Evolutionary conservation across 2,113 vertebrate genomes (phyloP).

Genomic region (Macroglossus sobrinus): DNA sequence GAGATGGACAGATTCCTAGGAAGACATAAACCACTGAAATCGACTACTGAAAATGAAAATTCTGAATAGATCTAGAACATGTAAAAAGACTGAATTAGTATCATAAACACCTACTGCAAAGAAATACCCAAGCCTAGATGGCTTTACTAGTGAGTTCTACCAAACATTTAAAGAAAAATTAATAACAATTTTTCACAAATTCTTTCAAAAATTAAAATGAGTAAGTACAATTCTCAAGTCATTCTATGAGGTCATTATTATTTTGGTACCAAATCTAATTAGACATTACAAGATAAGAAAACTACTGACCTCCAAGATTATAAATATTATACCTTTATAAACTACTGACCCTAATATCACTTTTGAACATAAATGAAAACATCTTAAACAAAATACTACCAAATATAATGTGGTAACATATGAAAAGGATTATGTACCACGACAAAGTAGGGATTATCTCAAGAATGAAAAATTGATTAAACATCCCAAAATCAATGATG

Average conservation of each 20-base stretch:
- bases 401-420: background rate
- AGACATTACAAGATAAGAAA: background rate
- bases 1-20: background rate
- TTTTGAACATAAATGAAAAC: background rate
- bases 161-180: background rate
- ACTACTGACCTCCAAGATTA: background rate
- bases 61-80: background rate
- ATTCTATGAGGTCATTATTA: background rate
- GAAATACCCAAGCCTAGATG: background rate
- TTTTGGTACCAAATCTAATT: background rate
- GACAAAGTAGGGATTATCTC: background rate
- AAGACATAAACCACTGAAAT: background rate
- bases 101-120: background rate
- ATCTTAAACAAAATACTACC: background rate
- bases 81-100: background rate
- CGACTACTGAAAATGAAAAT: background rate
- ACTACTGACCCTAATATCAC: background rate
- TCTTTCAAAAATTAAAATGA: background rate
- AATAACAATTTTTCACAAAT: background rate
- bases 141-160: background rate
- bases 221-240: background rate
- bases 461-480: background rate
- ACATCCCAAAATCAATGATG: background rate
- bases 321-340: background rate
- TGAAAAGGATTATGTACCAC: background rate